phyloP scores from a whole-genome alignment of 2,113 vertebrate genomes.

The Alexandromys fortis region DNA sequence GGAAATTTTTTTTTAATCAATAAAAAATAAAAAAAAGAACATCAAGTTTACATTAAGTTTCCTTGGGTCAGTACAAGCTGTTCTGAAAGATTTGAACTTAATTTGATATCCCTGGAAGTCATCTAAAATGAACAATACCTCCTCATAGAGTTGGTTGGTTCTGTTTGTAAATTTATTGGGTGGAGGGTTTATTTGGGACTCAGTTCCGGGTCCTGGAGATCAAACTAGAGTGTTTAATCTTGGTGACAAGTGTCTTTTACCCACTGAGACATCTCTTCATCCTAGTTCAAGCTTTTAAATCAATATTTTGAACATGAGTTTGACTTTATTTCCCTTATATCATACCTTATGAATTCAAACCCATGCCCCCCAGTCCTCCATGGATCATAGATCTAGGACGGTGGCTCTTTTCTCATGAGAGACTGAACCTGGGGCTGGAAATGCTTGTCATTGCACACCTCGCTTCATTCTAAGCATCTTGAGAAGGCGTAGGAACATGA shows the following conservation, averaged over 20 bases:
- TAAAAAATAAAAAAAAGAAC: neutral
- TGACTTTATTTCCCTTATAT: neutral
- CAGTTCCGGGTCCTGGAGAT: neutral
- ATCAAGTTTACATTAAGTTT: conserved; percentile 49
- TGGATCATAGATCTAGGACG: neutral
- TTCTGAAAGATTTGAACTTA: conserved; percentile 37
- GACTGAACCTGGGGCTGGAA: neutral
- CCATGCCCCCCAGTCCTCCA: fast-evolving
- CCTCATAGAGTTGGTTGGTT: neutral
- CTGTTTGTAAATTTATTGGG: neutral
- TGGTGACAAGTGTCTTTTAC: neutral
- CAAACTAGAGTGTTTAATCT: neutral
- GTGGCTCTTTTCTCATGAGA: neutral
- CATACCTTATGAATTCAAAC: neutral
- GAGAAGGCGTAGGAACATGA: neutral
- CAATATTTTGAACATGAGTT: conserved; percentile 8
- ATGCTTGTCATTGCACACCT: neutral
- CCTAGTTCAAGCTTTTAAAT: neutral
- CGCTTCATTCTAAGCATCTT: neutral
- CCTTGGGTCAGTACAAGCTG: neutral
- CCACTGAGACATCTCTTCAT: neutral
- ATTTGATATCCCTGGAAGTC: neutral
- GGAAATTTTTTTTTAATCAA: no score
- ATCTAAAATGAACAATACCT: conserved; percentile 43
- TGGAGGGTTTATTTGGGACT: neutral